These are phyloP conservation scores for Listronotus oregonensis DNA, from an alignment of 1,140 invertebrate genomes.

Conservation along the genomic window DNA sequence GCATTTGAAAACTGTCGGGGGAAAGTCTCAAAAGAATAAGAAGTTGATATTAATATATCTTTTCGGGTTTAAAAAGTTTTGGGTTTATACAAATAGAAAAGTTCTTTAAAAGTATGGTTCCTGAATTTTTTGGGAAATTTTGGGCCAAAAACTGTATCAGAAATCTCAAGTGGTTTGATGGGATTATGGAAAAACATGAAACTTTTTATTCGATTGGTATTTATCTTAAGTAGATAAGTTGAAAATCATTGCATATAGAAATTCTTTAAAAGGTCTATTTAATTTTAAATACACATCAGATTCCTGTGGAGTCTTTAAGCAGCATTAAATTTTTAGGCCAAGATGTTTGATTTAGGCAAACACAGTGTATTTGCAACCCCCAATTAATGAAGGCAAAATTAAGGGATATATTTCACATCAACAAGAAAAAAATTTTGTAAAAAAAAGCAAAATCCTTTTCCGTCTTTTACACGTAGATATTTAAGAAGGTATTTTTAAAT, in stretches of 20 bases:
- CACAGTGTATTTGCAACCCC: slow-evolving; percentile 96
- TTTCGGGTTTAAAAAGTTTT: slow-evolving; percentile 96
- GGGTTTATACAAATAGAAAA: slow-evolving; percentile 80
- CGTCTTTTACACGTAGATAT: slow-evolving; percentile 62
- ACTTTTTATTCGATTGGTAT: slow-evolving; percentile 94
- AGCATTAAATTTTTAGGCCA: slow-evolving; percentile 81
- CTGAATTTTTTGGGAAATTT: slow-evolving; percentile 89
- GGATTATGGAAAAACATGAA: slow-evolving; percentile 85
- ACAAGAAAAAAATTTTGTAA: slow-evolving; percentile 96
- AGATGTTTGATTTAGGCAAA: slow-evolving; percentile 90
- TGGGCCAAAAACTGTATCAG: slow-evolving; percentile 86
- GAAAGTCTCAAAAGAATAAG: slow-evolving; percentile 84
- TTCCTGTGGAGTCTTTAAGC: slow-evolving; percentile 85
- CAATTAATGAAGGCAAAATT: slow-evolving; percentile 93
- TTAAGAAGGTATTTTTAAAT: background rate
- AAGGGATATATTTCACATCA: slow-evolving; percentile 98
- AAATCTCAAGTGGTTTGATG: slow-evolving; percentile 82
- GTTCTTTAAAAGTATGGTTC: slow-evolving; percentile 87
- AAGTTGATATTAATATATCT: slow-evolving; percentile 93
- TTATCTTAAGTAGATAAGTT: slow-evolving; percentile 94
- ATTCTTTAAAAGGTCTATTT: slow-evolving; percentile 97
- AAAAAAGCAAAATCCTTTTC: slow-evolving; percentile 96
- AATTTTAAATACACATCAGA: slow-evolving; percentile 86
- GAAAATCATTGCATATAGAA: slow-evolving; percentile 92
- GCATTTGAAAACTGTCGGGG: slow-evolving; percentile 92